Evolutionary conservation across 2,888 invertebrate genomes (phyloP), one percentile per base, ranked within the genome.

Genomic region (Epinotia demarniana): DNA sequence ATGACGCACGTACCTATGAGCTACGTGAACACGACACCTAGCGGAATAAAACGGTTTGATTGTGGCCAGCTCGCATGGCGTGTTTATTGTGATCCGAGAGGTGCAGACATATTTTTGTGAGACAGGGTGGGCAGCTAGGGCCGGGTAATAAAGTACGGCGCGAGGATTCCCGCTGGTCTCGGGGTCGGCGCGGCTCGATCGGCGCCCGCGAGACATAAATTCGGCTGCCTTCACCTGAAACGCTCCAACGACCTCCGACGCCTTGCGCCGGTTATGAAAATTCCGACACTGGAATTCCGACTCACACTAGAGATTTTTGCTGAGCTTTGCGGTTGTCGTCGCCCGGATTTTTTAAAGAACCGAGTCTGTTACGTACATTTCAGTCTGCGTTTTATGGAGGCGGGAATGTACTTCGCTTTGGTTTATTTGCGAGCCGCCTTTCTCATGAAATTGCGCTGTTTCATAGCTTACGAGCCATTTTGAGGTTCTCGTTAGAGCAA

Each of bases 381-480:
- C 89, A 89, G 90, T 85, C 89, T 90, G 89, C 89, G 89, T 91
- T 92, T 92, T 92, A 92, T 92, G 89, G 87, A 89, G 88, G 91
- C 90, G 92, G 92, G 91, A 92, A 92, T 92, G 91, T 91, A 88
- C 89, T 86, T 86, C 89, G 90, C 89, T 91, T 90, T 92, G 91
- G 92, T 92, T 92, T 93, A 92, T 92, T 92, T 90, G 91, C 86
- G 87, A 86, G 89, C 91, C 89, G 89, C 91, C 89, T 92, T 90
- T 88, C 92, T 90, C 90, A 87, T 92, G 92, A 92, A 92, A 92
- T 92, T 91, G 90, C 91, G 89, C 89, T 92, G 90, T 92, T 92
- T 92, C 92, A 91, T 92, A 90, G 92, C 92, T 91, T 90, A 91
- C 89, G 90, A 90, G 90, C 88, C 88, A 87, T 91, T 92, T 91